Evolutionary conservation across 2,888 invertebrate genomes (phyloP).

Genomic region (Conops quadrifasciatus): DNA sequence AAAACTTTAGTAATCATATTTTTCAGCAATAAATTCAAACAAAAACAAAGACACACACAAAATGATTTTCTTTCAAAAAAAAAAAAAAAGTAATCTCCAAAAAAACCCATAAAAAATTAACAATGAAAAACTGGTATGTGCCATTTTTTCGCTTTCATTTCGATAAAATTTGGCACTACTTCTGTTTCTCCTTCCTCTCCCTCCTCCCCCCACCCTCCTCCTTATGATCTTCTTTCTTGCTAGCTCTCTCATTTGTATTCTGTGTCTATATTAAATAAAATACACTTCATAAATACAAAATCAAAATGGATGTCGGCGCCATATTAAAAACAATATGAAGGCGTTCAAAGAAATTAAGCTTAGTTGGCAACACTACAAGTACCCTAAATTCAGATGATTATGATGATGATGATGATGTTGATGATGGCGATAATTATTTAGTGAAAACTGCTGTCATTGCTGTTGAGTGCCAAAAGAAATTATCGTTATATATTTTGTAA

Average conservation of each 20-base stretch:
- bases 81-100: too few species aligned
- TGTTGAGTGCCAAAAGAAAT: slow-evolving; percentile 19
- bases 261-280: too few species aligned
- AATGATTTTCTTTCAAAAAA: too few species aligned
- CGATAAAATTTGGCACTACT: not conserved
- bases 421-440: too few species aligned
- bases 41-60: too few species aligned
- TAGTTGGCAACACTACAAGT: slow-evolving; percentile 12
- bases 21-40: too few species aligned
- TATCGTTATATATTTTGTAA: not conserved
- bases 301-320: slow-evolving; percentile 7
- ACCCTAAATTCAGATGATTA: not conserved
- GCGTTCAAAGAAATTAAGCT: slow-evolving; percentile 16
- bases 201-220: too few species aligned
- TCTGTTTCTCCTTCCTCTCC: too few species aligned
- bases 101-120: not conserved
- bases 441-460: not conserved
- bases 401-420: not conserved
- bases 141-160: slow-evolving; percentile 3
- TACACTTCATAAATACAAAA: too few species aligned
- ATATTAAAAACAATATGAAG: slow-evolving; percentile 20
- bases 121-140: not conserved
- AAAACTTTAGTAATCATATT: too few species aligned
- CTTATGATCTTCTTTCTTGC: too few species aligned
- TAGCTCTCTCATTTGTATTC: too few species aligned